Evolutionary conservation across 2,888 invertebrate species (phyloP), one percentile per base, ranked within the genome.

Genomic region (Acronicta alni): DNA sequence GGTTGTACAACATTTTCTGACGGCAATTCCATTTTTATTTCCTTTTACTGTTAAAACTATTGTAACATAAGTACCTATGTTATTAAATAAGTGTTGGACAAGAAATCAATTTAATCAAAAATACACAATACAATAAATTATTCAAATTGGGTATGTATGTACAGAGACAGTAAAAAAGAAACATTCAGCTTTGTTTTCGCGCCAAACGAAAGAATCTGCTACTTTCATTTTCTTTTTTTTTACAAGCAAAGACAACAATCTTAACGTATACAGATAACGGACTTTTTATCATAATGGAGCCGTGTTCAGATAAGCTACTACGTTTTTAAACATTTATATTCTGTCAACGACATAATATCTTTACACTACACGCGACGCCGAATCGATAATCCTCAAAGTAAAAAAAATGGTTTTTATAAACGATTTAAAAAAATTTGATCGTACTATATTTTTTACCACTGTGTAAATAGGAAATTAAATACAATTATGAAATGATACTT

Each of bases 231-330:
- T 20, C n/a, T n/a, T n/a, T n/a, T 26, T 76, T 81, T 84, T 83
- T 81, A 77, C 64, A 77, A 69, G 54, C 72, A 72, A 61, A 74
- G 80, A 78, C 80, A 77, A 76, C 69, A 47, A 75, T 73, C 73
- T 69, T 49, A 68, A 63, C 72, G 69, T 75, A 59, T 62, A 60
- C 63, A 78, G 86, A 85, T 86, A 86, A 83, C 81, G 77, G 80
- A 55, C 69, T 61, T 80, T 81, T 89, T 88, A 90, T 90, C 90
- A 84, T 85, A 89, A 90, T 88, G 81, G 80, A 68, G 72, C 72
- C 80, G 76, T 87, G 88, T 89, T 84, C 65, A 86, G 90, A 90
- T 90, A 90, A 89, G 88, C 86, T 87, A 83, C 87, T 76, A 75
- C 74, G 70, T 82, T 83, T 83, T 83, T 82, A 4, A 47, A 57